These are phyloP conservation scores for Pseudomyrmex sp. DNA, from an alignment of 1,140 invertebrate genomes.

Conservation along the genomic window DNA sequence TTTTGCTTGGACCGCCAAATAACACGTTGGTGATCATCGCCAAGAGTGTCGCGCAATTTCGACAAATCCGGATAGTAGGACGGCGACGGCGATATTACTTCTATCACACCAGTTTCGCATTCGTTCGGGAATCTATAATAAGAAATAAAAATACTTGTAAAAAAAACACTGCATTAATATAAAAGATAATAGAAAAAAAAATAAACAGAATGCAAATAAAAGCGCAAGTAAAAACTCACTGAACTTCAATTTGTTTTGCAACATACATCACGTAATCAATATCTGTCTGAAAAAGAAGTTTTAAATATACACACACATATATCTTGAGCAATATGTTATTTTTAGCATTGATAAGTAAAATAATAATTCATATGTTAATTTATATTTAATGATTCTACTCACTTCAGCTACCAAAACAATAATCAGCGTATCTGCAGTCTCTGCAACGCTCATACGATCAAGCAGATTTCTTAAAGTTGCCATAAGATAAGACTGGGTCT, in stretches of 20 bases:
- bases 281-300: slow-evolving; percentile 86
- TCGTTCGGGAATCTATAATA: slow-evolving; percentile 90
- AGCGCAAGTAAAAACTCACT: slow-evolving; percentile 86
- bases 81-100: slow-evolving; percentile 94
- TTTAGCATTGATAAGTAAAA: too few relatives aligned
- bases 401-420: slow-evolving; percentile 96
- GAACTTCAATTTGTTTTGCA: slow-evolving; percentile 90
- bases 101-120: slow-evolving; percentile 93
- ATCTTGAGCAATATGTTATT: background rate
- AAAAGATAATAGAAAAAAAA: slow-evolving; percentile 31
- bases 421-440: slow-evolving; percentile 93
- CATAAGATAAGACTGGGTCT: slow-evolving; percentile 95
- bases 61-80: slow-evolving; percentile 96
- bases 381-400: slow-evolving; percentile 62
- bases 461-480: slow-evolving; percentile 95
- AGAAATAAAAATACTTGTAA: background rate
- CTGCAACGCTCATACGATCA: slow-evolving; percentile 91
- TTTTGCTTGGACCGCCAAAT: slow-evolving; percentile 99
- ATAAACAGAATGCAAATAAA: background rate
- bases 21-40: slow-evolving; percentile 95
- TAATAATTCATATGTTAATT: background rate
- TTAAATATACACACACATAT: slow-evolving; percentile 52
- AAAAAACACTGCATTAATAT: slow-evolving; percentile 23
- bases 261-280: slow-evolving; percentile 89
- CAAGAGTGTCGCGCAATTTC: slow-evolving; percentile 91